Percentiles rank a stretch among this genome's conserved stretches.
phyloP scores from a whole-genome alignment of 2,797 vertebrate species.

The Anisognathus igniventris region DNA sequence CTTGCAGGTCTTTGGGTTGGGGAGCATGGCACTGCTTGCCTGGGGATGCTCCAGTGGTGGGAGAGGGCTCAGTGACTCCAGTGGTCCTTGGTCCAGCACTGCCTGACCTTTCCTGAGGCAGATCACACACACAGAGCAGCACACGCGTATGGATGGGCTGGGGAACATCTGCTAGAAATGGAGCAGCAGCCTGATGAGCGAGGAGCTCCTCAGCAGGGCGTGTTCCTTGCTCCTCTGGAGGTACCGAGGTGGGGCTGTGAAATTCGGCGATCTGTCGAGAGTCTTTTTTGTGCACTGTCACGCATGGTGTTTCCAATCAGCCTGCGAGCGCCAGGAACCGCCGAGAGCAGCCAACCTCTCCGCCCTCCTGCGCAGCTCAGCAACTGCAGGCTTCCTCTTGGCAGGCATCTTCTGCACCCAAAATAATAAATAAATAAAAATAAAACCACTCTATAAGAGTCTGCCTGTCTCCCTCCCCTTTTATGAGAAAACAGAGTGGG shows the following conservation, averaged over 20 bases:
- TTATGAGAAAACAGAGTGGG: not conserved
- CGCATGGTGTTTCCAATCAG: slow-evolving; percentile 43
- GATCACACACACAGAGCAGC: not conserved
- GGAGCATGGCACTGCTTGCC: not conserved
- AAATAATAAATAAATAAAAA: slow-evolving; percentile 5
- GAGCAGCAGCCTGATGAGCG: not conserved
- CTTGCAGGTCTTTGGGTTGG: not conserved
- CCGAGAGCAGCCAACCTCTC: slow-evolving; percentile 37
- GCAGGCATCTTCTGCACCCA: slow-evolving; percentile 19
- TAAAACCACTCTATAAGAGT: not conserved
- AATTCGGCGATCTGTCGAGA: not conserved
- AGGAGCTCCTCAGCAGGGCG: not conserved
- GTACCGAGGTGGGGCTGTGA: not conserved
- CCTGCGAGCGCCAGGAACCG: not conserved
- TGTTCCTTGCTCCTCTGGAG: not conserved
- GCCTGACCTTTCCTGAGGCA: not conserved
- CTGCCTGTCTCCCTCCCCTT: not conserved
- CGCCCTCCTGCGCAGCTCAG: slow-evolving; percentile 20
- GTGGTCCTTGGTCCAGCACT: not conserved
- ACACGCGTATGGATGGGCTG: rapidly evolving
- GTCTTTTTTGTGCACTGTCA: slow-evolving; percentile 47
- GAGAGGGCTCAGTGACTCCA: not conserved
- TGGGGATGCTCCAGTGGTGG: not conserved
- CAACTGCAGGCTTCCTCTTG: slow-evolving; percentile 28
- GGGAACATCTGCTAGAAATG: not conserved